These are phyloP conservation scores for Babylonia areolata DNA, from an alignment of 1,140 invertebrate genomes.

Conservation along the genomic window DNA sequence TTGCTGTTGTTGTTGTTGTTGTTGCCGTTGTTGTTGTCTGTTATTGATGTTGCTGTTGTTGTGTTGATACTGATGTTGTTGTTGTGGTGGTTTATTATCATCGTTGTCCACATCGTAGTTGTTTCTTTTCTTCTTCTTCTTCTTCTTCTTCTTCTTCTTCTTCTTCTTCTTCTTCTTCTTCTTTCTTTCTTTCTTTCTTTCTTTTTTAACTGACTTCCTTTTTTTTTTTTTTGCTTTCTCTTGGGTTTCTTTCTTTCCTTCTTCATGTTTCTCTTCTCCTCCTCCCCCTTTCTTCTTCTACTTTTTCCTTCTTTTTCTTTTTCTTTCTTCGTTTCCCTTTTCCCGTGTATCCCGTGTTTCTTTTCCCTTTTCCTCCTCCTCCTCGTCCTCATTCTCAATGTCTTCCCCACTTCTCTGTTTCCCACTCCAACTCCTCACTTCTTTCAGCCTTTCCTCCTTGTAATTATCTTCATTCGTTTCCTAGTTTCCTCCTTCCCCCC, in stretches of 20 bases:
- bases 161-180: not conserved
- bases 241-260: not conserved
- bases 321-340: not conserved
- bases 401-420: not conserved
- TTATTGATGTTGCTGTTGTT: too few species aligned
- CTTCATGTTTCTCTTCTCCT: slow-evolving; percentile 14
- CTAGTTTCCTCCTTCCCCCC: too few species aligned
- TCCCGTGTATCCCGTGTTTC: not conserved
- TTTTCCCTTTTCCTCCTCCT: not conserved
- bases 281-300: slow-evolving; percentile 9
- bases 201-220: not conserved
- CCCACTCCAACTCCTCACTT: not conserved
- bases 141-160: not conserved
- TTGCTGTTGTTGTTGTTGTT: too few species aligned
- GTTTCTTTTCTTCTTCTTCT: not conserved
- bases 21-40: too few species aligned
- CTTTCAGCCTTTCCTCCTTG: too few species aligned
- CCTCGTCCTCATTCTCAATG: not conserved
- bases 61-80: too few species aligned
- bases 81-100: too few species aligned
- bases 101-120: too few species aligned
- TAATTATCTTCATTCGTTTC: too few species aligned
- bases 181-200: not conserved
- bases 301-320: slow-evolving; percentile 28
- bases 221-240: not conserved